These are phyloP conservation scores for Drosophila nigrodunni DNA, from an alignment of 1,140 invertebrate genomes.

Conservation along the genomic window DNA sequence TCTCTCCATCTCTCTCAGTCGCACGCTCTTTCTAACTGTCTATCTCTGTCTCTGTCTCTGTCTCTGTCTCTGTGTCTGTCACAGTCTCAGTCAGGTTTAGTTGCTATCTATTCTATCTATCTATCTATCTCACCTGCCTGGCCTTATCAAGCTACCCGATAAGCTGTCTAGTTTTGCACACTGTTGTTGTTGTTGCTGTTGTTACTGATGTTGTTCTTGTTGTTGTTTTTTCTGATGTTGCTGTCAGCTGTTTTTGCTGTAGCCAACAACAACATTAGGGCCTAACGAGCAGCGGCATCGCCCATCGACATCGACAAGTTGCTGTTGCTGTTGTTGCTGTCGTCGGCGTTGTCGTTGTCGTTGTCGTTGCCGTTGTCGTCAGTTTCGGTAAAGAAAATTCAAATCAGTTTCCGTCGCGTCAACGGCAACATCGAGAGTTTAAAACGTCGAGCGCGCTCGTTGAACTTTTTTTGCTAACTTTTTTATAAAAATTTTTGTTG, in stretches of 20 bases:
- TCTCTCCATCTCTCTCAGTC: not conserved
- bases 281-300: conserved; percentile 14
- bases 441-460: conserved; percentile 26
- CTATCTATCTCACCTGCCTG: conserved; percentile 44
- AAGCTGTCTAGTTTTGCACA: conserved; percentile 60
- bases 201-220: conserved; percentile 19
- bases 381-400: conserved; percentile 52
- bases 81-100: conserved; percentile 15
- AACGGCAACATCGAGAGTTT: conserved; percentile 47
- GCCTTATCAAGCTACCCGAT: conserved; percentile 62
- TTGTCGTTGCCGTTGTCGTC: conserved; percentile 39
- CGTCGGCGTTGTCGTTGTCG: conserved; percentile 33
- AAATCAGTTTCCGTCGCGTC: conserved; percentile 69
- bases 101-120: conserved; percentile 40
- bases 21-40: no score
- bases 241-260: conserved; percentile 16
- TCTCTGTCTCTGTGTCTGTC: not conserved
- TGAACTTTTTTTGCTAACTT: conserved; percentile 18
- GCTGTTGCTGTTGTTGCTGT: conserved; percentile 33
- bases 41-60: not conserved
- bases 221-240: conserved; percentile 24
- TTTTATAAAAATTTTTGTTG: conserved; percentile 12
- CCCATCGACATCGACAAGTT: conserved; percentile 29
- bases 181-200: conserved; percentile 32
- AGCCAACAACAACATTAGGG: conserved; percentile 14